Conservation (phyloP, 2,113 vertebrate genomes). For the Monopterus albus region DNA sequence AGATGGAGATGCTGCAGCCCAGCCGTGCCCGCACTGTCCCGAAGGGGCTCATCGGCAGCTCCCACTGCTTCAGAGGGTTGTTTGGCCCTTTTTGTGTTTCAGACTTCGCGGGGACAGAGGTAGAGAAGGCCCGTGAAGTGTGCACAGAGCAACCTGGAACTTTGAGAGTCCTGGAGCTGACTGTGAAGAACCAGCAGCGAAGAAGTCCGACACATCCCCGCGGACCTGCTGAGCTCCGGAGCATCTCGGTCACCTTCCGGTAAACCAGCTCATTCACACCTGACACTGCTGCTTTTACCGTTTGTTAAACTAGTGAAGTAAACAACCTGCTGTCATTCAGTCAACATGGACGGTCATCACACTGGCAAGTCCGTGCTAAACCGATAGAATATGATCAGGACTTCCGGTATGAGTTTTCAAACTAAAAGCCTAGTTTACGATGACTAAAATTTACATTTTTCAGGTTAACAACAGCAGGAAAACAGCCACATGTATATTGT, state of each 20-base stretch:
- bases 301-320: too few relatives aligned
- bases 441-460: not conserved
- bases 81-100: slow-evolving; percentile 1
- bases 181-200: slow-evolving; percentile 27
- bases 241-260: slow-evolving; percentile 33
- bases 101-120: slow-evolving; percentile 15
- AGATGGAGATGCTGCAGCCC: slow-evolving; percentile 85
- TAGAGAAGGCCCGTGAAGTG: slow-evolving; percentile 35
- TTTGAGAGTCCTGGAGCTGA: not conserved
- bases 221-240: slow-evolving; percentile 35
- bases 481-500: too few relatives aligned
- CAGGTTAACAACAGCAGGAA: too few relatives aligned
- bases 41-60: slow-evolving; percentile 84
- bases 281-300: not conserved
- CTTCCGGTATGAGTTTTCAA: slow-evolving; percentile 40
- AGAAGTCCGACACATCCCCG: slow-evolving; percentile 28
- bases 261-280: not conserved
- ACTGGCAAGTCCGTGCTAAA: too few relatives aligned
- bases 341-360: too few relatives aligned
- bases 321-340: too few relatives aligned
- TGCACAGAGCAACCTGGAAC: not conserved
- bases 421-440: slow-evolving; percentile 16
- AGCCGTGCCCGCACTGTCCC: slow-evolving; percentile 82
- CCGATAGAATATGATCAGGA: fast-evolving
- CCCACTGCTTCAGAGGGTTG: slow-evolving; percentile 79